Base-by-base conservation (phyloP, 1,140 invertebrate species). In the Orius laevigatus region DNA sequence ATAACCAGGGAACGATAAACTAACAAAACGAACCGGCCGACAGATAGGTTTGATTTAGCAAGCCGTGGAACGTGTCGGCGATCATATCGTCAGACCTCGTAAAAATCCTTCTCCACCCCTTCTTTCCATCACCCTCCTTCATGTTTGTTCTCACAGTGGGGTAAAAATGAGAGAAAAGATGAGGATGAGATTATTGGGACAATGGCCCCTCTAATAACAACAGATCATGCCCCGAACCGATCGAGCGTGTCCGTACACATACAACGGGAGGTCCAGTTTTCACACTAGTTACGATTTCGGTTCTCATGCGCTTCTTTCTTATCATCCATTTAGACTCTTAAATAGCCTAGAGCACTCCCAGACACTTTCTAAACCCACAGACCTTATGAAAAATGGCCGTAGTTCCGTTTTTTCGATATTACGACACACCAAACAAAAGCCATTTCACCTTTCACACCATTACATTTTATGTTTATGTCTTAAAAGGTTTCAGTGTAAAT, bases 11-110 rank as follows among this genome's bases (percentile, higher is more conserved):
- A 25, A 31, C 43, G 43, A 45, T 45, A 45, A 45, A 45, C 43
- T 45, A 45, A 45, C 43, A 45, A 19, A 45, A 45, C 43, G 19
- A 45, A 45, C 43, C 43, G 43, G 32, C 43, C 43, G 43, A 45
- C 43, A 45, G 43, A 45, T 45, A 31, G 43, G 25, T 45, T 45
- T 19, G 32, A 31, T 45, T 45, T 31, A 31, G 19, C n/a, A 45
- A 31, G 43, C 43, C 19, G 11, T n/a, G 43, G 43, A 45, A 45
- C 43, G 43, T 45, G 43, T 45, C 25, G 43, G 43, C 43, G 43
- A 45, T 45, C 43, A 45, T 45, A 45, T 45, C 43, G 25, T n/a
- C 20, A 31, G 19, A 32, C 20, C 43, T 45, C 43, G 43, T 45
- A 45, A 45, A 45, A 45, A 45, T 45, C 25, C 32, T 31, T 31